Evolutionary conservation across 2,113 vertebrate genomes (phyloP).

Genomic region (Microtus richardsoni): DNA sequence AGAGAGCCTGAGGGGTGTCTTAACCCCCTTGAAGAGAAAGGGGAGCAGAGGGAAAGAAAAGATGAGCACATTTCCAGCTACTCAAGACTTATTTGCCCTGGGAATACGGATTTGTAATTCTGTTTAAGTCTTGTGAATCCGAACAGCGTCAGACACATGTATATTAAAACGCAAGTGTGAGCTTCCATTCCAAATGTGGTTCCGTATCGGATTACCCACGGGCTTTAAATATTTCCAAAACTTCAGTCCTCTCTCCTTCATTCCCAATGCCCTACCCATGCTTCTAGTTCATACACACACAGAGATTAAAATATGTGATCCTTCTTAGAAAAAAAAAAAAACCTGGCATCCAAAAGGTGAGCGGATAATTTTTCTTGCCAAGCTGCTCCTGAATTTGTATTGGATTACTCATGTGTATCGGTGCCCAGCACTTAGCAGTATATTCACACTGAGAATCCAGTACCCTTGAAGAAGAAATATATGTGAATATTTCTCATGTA

Average conservation of each 20-base stretch:
- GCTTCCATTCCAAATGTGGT: constrained; percentile 67
- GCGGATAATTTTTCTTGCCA: constrained; percentile 70
- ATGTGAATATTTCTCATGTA: constrained; percentile 67
- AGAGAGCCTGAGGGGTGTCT: not conserved
- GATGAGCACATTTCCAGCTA: not conserved
- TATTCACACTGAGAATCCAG: constrained; percentile 20
- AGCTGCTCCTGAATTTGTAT: constrained; percentile 64
- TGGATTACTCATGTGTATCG: not conserved
- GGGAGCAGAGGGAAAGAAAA: not conserved
- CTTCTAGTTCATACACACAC: constrained; percentile 57
- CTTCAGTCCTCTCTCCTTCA: constrained; percentile 21
- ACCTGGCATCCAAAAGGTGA: constrained; percentile 68
- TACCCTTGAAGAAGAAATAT: constrained; percentile 47
- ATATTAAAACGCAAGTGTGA: constrained; percentile 50
- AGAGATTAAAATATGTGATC: constrained; percentile 63
- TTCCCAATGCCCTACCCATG: constrained; percentile 56
- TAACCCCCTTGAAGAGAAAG: not conserved
- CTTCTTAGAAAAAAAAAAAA: constrained; percentile 60
- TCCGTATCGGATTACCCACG: constrained; percentile 54
- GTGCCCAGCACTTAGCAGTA: constrained; percentile 58
- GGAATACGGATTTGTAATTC: constrained; percentile 12
- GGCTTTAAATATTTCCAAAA: constrained; percentile 73
- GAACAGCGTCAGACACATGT: constrained; percentile 39
- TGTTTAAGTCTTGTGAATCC: not conserved
- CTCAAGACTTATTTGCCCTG: not conserved